Conservation (phyloP, 2,888 invertebrate species). For the Chydorus sphaericus region DNA sequence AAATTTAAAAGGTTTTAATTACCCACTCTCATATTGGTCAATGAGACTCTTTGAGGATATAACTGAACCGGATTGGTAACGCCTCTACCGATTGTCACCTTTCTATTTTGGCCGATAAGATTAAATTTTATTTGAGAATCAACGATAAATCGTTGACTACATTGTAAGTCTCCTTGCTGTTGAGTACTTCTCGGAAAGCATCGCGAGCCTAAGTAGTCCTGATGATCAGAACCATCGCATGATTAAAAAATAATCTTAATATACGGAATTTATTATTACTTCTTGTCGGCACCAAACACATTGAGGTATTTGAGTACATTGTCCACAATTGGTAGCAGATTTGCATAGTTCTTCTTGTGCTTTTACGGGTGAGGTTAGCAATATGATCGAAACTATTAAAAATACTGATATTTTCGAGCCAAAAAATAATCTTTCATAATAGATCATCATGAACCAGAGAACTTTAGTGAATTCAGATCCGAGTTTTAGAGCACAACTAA, state of each 20-base stretch:
- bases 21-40: not conserved
- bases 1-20: not conserved
- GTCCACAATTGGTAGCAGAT: not conserved
- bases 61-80: not conserved
- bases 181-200: not conserved
- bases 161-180: not conserved
- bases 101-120: not conserved
- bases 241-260: not conserved
- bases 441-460: too few relatives aligned
- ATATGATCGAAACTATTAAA: too few relatives aligned
- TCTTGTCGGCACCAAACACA: slow-evolving; percentile 2
- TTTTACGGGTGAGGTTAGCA: too few relatives aligned
- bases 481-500: too few relatives aligned
- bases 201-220: not conserved
- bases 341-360: not conserved
- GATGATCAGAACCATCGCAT: not conserved
- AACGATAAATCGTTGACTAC: not conserved
- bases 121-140: not conserved
- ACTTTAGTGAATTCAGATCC: too few relatives aligned
- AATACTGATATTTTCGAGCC: too few relatives aligned
- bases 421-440: too few relatives aligned
- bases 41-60: not conserved
- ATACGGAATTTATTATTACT: not conserved
- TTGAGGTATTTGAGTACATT: not conserved
- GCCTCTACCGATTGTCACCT: not conserved